Base-by-base conservation (phyloP, 92 coral and sea anemone species). In the Porites evermanni region DNA sequence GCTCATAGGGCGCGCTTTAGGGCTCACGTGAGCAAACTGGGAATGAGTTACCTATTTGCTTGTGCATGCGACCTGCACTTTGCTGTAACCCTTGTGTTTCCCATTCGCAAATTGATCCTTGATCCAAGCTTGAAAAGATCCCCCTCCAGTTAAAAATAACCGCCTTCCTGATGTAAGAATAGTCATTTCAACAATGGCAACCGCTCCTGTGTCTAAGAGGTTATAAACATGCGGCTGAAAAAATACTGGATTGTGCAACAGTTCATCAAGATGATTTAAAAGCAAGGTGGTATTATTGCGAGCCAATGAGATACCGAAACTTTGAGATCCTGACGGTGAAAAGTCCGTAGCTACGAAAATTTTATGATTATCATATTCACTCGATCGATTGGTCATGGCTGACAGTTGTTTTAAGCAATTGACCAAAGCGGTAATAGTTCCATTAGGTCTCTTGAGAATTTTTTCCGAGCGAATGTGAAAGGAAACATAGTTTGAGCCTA, bases 391-490 rank as follows among this genome's bases (percentile, higher is more conserved):
- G 75, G 47, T 18, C 75, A 1, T 4, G 38, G 52, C 56, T 71
- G 2, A 12, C 3, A 44, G 6, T 63, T 71, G 9, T 20, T 71
- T 16, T 21, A 32, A 13, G 18, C 75, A 32, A 9, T 16, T 47
- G 0, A 32, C 53, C 44, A 29, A 44, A 18, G 53, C 17, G 16
- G 16, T 9, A 71, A 50, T 71, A 44, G 6, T 71, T 17, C 75
- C 75, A 63, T 63, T 63, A 19, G 67, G 6, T 38, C 3, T 2
- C 1, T 32, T 44, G 14, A 71, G 32, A 5, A 71, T 71, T 13
- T 14, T 32, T 38, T 71, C 75, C 14, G 75, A 47, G 12, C 75
- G 75, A 32, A 71, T 71, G 54, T 71, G 75, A 47, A 26, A 53
- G 47, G 54, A 71, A 8, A 71, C 8, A 12, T 32, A 71, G 75